These are phyloP conservation scores for Phyllotreta cruciferae DNA, from an alignment of 2,888 invertebrate genomes.

Conservation along the genomic window DNA sequence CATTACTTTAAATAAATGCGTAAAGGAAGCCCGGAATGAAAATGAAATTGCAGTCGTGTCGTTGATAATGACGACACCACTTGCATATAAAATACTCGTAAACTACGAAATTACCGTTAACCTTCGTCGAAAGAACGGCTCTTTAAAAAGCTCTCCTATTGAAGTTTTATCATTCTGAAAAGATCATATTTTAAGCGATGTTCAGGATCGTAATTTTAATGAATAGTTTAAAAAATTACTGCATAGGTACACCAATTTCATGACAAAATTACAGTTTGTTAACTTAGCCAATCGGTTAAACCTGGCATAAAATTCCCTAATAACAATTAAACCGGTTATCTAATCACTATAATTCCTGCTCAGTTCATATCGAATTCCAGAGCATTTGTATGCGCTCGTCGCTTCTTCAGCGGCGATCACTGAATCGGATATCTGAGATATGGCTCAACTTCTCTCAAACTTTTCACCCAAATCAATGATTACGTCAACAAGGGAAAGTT, in stretches of 20 bases:
- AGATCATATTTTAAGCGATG: too few species aligned
- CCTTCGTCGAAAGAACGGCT: neutral
- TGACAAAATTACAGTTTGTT: too few species aligned
- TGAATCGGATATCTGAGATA: conserved; percentile 35
- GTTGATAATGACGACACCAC: conserved; percentile 11
- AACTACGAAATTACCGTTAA: conserved; percentile 10
- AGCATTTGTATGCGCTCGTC: conserved; percentile 24
- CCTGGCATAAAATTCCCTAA: too few species aligned
- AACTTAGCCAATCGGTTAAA: too few species aligned
- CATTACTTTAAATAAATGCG: conserved; percentile 12
- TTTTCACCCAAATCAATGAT: conserved; percentile 41
- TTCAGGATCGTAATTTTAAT: too few species aligned
- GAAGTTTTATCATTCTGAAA: too few species aligned
- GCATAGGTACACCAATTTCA: too few species aligned
- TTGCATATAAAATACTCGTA: conserved; percentile 16
- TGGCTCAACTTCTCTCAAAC: conserved; percentile 27
- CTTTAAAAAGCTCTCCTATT: too few species aligned
- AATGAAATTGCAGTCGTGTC: conserved; percentile 16
- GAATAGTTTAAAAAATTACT: too few species aligned
- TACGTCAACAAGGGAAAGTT: conserved; percentile 38
- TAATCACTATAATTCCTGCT: conserved; percentile 14
- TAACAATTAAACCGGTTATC: conserved; percentile 15
- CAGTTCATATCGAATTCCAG: conserved; percentile 22
- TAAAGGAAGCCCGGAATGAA: conserved; percentile 9
- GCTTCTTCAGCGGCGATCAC: conserved; percentile 31